These are phyloP conservation scores for Sinocyclocheilus anshuiensis DNA, from an alignment of 2,113 vertebrate genomes.

Conservation along the genomic window DNA sequence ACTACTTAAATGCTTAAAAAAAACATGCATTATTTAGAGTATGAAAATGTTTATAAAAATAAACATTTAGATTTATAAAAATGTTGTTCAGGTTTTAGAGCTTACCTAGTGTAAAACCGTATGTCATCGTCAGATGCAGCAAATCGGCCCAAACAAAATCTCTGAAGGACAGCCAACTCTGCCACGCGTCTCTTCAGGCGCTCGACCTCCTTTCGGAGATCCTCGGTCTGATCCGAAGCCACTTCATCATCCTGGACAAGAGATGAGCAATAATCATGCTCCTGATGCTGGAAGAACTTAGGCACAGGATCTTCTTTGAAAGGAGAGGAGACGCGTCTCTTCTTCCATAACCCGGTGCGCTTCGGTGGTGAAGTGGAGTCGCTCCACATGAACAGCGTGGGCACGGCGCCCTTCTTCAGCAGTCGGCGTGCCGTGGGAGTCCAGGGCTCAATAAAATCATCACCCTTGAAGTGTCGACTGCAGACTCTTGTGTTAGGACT, in stretches of 20 bases:
- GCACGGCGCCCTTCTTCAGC: conserved; percentile 23
- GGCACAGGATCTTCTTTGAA: background rate
- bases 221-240: background rate
- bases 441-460: background rate
- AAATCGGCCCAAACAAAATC: background rate
- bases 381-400: background rate
- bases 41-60: too few relatives aligned
- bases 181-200: background rate
- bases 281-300: background rate
- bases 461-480: conserved; percentile 10
- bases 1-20: background rate
- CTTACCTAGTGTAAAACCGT: conserved; percentile 4
- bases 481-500: background rate
- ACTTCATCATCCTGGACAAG: background rate
- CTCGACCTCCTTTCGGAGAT: background rate
- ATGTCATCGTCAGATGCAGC: conserved; percentile 19
- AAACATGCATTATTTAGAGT: background rate
- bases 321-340: too few relatives aligned
- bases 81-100: background rate
- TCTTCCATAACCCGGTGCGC: background rate
- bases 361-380: background rate
- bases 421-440: background rate
- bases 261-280: conserved; percentile 11
- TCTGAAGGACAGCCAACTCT: background rate
- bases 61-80: too few relatives aligned